phyloP scores from a whole-genome alignment of 2,113 vertebrate genomes.

The Pomatostomus ruficeps region DNA sequence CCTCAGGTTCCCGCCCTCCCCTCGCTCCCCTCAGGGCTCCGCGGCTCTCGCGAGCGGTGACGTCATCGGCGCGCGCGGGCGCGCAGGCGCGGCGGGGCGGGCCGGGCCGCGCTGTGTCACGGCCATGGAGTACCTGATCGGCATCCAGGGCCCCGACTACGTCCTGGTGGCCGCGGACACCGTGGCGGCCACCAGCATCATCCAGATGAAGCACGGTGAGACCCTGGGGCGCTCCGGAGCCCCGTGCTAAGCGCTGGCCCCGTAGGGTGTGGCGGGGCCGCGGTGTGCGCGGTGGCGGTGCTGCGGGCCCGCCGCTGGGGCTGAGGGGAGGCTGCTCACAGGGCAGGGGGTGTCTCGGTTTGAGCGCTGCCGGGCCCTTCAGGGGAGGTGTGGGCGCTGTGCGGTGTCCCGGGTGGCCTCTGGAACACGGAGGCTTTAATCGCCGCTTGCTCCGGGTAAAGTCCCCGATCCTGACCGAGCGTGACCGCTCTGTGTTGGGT shows the following conservation, averaged over 20 bases:
- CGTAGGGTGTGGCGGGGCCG: background rate
- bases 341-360: no score
- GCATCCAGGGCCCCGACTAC: slow-evolving; percentile 90
- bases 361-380: background rate
- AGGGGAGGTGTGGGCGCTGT: background rate
- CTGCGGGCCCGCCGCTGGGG: background rate
- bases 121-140: slow-evolving; percentile 92
- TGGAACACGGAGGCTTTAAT: background rate
- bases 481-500: background rate
- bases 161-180: slow-evolving; percentile 91
- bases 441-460: background rate
- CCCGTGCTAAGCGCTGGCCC: background rate
- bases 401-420: background rate
- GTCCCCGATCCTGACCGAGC: accelerated
- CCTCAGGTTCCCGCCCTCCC: accelerated
- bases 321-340: background rate
- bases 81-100: background rate
- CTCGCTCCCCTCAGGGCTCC: background rate
- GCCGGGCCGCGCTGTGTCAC: background rate
- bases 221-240: background rate
- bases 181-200: slow-evolving; percentile 88
- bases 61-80: background rate
- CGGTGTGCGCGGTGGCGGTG: background rate
- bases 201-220: slow-evolving; percentile 96
- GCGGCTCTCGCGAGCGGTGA: background rate